Conservation (phyloP, 1,140 invertebrate genomes). For the Pristionchus pacificus region DNA sequence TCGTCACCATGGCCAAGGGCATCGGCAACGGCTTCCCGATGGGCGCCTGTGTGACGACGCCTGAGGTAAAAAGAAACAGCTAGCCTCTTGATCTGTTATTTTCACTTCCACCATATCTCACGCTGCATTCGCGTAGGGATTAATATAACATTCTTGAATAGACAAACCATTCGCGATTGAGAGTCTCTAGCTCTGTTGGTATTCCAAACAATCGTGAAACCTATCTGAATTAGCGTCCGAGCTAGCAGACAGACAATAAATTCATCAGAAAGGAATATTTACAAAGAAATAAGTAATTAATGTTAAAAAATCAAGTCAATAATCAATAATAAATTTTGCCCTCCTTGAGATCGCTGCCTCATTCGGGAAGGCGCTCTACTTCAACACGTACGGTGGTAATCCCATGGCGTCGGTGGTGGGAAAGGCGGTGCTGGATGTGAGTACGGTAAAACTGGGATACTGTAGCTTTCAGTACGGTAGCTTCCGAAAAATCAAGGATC, state of each 20-base stretch:
- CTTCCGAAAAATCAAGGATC: slow-evolving; percentile 17
- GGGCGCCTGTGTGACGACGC: slow-evolving; percentile 84
- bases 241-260: too few relatives aligned
- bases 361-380: slow-evolving; percentile 74
- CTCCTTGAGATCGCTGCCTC: slow-evolving; percentile 68
- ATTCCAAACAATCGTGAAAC: neutral
- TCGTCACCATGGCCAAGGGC: slow-evolving; percentile 67
- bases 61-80: slow-evolving; percentile 58
- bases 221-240: too few relatives aligned
- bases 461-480: slow-evolving; percentile 6
- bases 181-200: neutral
- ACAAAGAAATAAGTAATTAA: too few relatives aligned
- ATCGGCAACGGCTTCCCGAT: slow-evolving; percentile 71
- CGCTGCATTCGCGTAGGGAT: too few relatives aligned
- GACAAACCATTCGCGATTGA: too few relatives aligned
- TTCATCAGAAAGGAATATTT: too few relatives aligned
- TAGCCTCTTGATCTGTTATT: too few relatives aligned
- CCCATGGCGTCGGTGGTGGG: slow-evolving; percentile 82
- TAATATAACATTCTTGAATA: too few relatives aligned
- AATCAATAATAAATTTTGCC: too few relatives aligned
- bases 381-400: slow-evolving; percentile 95
- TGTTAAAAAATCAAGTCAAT: too few relatives aligned
- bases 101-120: too few relatives aligned
- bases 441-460: too few relatives aligned
- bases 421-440: slow-evolving; percentile 79